These are phyloP conservation scores for Nudaria mundana DNA, from an alignment of 2,888 invertebrate species.

Conservation along the genomic window DNA sequence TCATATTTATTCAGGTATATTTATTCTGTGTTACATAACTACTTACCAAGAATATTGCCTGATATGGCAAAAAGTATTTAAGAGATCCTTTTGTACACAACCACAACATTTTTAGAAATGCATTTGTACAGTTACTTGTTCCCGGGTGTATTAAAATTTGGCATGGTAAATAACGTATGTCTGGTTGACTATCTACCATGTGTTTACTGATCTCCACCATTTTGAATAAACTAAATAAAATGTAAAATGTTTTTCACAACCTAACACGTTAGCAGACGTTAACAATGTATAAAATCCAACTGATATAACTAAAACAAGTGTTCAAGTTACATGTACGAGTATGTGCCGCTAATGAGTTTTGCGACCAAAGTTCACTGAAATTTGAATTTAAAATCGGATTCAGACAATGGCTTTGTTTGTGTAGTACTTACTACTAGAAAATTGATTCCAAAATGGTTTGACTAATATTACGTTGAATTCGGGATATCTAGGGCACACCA, in stretches of 20 bases:
- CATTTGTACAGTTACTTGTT: slow-evolving; percentile 52
- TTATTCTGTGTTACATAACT: too few relatives aligned
- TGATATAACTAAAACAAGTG: too few relatives aligned
- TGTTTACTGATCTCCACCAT: slow-evolving; percentile 72
- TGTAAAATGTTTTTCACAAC: background rate
- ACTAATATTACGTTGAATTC: too few relatives aligned
- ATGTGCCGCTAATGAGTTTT: background rate
- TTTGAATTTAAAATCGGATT: slow-evolving; percentile 19
- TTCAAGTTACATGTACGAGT: too few relatives aligned
- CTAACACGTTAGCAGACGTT: background rate
- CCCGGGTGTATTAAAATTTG: slow-evolving; percentile 57
- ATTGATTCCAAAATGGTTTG: too few relatives aligned
- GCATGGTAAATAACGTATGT: slow-evolving; percentile 40
- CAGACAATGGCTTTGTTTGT: too few relatives aligned
- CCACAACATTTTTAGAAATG: slow-evolving; percentile 44
- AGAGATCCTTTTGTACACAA: slow-evolving; percentile 44
- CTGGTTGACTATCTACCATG: slow-evolving; percentile 36
- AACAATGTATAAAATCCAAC: background rate
- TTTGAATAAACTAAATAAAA: slow-evolving; percentile 14
- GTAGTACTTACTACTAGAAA: too few relatives aligned
- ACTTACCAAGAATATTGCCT: slow-evolving; percentile 50
- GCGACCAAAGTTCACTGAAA: slow-evolving; percentile 26
- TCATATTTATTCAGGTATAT: too few relatives aligned
- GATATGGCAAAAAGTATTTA: slow-evolving; percentile 49
- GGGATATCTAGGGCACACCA: too few relatives aligned